Evolutionary conservation across 2,888 invertebrate species (phyloP), one percentile per base, ranked within the genome.

Genomic region (Gymnocheta viridis): DNA sequence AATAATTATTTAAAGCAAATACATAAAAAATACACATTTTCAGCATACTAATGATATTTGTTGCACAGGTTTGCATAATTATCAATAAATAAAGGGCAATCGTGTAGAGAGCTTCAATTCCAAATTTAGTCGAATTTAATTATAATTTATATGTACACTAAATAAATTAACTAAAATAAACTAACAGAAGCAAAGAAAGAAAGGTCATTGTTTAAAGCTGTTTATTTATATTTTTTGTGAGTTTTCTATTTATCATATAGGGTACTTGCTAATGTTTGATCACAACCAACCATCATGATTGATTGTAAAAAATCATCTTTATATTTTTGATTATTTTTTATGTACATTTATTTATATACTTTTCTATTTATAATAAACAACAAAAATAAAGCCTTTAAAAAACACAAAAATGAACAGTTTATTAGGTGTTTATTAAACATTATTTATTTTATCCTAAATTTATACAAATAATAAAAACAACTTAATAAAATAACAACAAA

Each of bases 11-110:
- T 62, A 67, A 54, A 73, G 49, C 32, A 64, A 47, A 44, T 47
- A 66, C n/a, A 22, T 32, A 70, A 29, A 72, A 32, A 32, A 44
- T 35, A 72, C 51, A 47, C 77, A n/a, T 49, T 67, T 47, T 54
- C n/a, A 29, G 80, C 76, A 84, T 84, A 81, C 67, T 81, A 84
- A 84, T 81, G 72, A 81, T 54, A 69, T 72, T 72, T 73, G 38
- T 38, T 27, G 51, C 17, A 47, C n/a, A 44, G 66, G 2, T 66
- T 72, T 70, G 77, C 22, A 72, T 66, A 51, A 58, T 66, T 67
- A 38, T 19, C n/a, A 49, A 44, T 29, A 7, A 56, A 54, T 22
- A 22, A 64, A 24, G 17, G 6, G 6, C 10, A 35, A 38, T 58
- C 62, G 14, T 2, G 24, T 12, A 49, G 35, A 12, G 38, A 38